Base-by-base conservation (phyloP, 2,797 vertebrate species). In the Oreochromis grahami region DNA sequence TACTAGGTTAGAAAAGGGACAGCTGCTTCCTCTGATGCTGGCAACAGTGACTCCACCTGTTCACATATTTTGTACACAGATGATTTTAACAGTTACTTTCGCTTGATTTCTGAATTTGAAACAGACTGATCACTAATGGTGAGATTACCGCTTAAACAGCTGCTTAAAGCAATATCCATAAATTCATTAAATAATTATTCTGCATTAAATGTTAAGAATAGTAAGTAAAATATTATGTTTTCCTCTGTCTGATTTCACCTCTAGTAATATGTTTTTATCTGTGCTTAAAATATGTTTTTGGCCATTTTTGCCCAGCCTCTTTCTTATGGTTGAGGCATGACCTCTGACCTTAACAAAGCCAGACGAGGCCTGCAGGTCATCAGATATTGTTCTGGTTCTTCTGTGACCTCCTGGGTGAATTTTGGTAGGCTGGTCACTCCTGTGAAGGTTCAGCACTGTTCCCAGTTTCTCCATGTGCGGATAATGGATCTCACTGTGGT, bases 21-120 rank as follows among this genome's bases (percentile, higher is more conserved):
- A 88, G 85, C 83, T 82, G 88, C 60, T 88, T 84, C 78, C 74
- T 89, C 43, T 63, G 63, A 76, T 21, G 26, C n/a, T 36, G 53
- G 52, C 72, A 82, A n/a, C 77, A 60, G 77, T 21, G 53, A 26
- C 2, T 7, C 78, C 85, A 91, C 89, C 88, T 91, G 84, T 77
- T 87, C 70, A 8, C 56, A 76, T 48, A 26, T 6, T 56, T 15
- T 79, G 34, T 3, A 43, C 21, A 15, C 68, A 38, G 56, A 84
- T 60, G 29, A 74, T 63, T 84, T 29, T 43, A 86, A 79, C 63
- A 29, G 45, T 81, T 79, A 77, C 15, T 68, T 45, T 11, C 21
- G 24, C 21, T 81, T 60, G 1, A 83, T 84, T 81, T 38, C 65
- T 72, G n/a, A 60, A 32, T 48, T 77, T 17, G 14, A 24, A 29